A percentile compares a stretch with the other conserved stretches of the same genome.
These are phyloP conservation scores for Meta bourneti DNA, from an alignment of 2,888 invertebrate genomes.

Conservation along the genomic window DNA sequence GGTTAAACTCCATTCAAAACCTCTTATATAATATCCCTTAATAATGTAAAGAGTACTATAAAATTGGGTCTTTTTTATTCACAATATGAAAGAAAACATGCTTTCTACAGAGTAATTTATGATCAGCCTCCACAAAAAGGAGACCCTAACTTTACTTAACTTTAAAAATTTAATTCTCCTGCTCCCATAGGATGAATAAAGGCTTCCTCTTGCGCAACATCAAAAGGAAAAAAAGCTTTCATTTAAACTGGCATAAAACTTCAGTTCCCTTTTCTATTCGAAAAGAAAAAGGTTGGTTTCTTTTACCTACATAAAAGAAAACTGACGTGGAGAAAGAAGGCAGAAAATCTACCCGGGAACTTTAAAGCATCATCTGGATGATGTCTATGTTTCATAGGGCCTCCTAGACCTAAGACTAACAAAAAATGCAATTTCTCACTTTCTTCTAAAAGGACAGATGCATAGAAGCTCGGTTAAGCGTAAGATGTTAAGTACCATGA, in stretches of 20 bases:
- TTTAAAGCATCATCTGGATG: neutral
- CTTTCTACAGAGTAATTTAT: neutral
- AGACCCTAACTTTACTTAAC: neutral
- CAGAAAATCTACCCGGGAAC: neutral
- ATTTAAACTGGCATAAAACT: neutral
- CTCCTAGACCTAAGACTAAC: neutral
- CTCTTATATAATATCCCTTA: no score
- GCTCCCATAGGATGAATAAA: neutral
- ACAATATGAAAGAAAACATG: no score
- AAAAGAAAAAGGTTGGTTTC: neutral
- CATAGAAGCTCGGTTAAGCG: neutral
- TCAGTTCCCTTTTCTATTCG: neutral
- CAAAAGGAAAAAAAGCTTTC: neutral
- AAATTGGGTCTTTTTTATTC: no score
- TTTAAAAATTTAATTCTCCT: neutral
- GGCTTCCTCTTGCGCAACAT: neutral
- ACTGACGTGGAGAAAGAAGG: neutral
- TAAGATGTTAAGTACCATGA: neutral
- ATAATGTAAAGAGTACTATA: no score
- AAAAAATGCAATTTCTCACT: neutral
- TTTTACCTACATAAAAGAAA: neutral
- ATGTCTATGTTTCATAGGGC: neutral
- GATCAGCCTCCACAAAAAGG: neutral
- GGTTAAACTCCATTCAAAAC: no score
- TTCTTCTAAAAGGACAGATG: neutral